Percentiles rank a stretch among this genome's conserved stretches.
These are phyloP conservation scores for Triplophysa siluroides DNA, from an alignment of 2,113 vertebrate genomes.

Conservation along the genomic window DNA sequence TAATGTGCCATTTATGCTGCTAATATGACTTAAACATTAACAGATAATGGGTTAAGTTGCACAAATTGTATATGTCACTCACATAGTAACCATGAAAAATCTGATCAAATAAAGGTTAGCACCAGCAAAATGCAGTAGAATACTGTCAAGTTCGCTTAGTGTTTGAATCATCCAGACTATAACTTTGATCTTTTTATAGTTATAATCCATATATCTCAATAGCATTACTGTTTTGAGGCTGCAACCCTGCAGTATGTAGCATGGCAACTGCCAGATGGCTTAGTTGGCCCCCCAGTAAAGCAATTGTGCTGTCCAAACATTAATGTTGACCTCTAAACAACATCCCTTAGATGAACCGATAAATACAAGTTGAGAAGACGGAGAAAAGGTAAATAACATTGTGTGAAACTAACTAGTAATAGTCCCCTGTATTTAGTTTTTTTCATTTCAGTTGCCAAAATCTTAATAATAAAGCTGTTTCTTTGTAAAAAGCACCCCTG, in stretches of 20 bases:
- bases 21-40: neutral
- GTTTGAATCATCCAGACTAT: neutral
- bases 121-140: neutral
- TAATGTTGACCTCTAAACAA: slow-evolving; percentile 13
- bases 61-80: neutral
- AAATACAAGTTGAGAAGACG: slow-evolving; percentile 15
- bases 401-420: neutral
- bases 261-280: neutral
- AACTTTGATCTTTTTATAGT: slow-evolving; percentile 1
- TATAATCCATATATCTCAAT: slow-evolving; percentile 9
- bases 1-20: neutral
- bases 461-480: neutral
- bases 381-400: slow-evolving; percentile 5
- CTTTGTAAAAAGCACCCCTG: neutral
- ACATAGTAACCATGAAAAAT: neutral
- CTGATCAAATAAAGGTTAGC: neutral
- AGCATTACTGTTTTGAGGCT: neutral
- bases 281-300: neutral
- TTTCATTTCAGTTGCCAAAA: slow-evolving; percentile 13
- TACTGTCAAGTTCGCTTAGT: neutral
- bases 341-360: neutral
- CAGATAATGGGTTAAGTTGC: neutral
- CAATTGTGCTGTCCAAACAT: neutral
- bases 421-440: slow-evolving; percentile 7
- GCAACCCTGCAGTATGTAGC: neutral